phyloP scores from a whole-genome alignment of 2,797 vertebrate genomes.

The Channallabes apus region DNA sequence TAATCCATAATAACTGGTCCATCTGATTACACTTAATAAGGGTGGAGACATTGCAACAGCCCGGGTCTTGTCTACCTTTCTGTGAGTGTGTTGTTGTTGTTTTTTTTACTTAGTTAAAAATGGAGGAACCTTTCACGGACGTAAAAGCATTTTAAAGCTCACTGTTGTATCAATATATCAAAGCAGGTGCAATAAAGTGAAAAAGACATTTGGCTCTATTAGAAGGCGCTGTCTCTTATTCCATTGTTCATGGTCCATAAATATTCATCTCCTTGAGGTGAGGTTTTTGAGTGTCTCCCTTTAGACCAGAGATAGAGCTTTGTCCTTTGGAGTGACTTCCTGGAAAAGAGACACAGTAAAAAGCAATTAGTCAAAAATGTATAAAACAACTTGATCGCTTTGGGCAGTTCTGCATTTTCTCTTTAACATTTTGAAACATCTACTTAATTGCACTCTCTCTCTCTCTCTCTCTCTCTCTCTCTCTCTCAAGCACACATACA shows the following conservation, averaged over 20 bases:
- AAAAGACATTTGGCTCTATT: constrained; percentile 42
- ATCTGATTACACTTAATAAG: constrained; percentile 54
- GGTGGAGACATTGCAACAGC: constrained; percentile 67
- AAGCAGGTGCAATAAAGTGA: constrained; percentile 25
- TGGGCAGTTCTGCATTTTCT: constrained; percentile 53
- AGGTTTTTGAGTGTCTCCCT: constrained; percentile 69
- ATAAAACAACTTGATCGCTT: constrained; percentile 61
- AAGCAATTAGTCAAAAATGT: constrained; percentile 61
- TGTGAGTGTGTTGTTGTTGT: constrained; percentile 6
- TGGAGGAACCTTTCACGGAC: constrained; percentile 26
- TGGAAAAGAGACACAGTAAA: constrained; percentile 73
- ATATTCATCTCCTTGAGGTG: constrained; percentile 54
- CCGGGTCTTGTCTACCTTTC: constrained; percentile 20
- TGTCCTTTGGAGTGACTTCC: constrained; percentile 66
- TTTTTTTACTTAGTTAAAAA: constrained; percentile 32
- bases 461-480: constrained; percentile 33
- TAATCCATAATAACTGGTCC: constrained; percentile 52
- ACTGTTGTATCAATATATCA: constrained; percentile 37
- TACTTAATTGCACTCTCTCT: constrained; percentile 35
- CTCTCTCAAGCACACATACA: not conserved
- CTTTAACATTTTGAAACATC: constrained; percentile 43
- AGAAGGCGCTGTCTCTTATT: constrained; percentile 54
- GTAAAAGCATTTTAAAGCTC: constrained; percentile 51
- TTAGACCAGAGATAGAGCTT: constrained; percentile 65
- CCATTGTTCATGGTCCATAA: constrained; percentile 53